Evolutionary conservation across 2,113 vertebrate species (phyloP), one percentile per base, ranked within the genome.

Genomic region (Pholis gunnellus): DNA sequence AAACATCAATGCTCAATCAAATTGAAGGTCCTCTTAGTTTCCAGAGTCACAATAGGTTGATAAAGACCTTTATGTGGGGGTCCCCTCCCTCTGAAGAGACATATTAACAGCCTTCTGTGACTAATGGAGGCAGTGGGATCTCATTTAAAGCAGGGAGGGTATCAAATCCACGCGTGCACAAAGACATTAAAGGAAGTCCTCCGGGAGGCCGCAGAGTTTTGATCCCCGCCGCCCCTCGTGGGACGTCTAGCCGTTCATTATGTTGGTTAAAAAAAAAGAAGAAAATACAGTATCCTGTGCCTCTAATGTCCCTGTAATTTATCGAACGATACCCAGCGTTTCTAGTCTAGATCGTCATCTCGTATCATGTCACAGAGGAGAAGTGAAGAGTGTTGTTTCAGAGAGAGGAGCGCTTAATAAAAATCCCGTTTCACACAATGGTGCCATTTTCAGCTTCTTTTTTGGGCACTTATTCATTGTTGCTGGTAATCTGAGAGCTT

Each of bases 41-140:
- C 59, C 72, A 38, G 59, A 78, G 64, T 31, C 63, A 84, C 81
- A 86, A 84, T 79, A 38, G 78, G 50, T 27, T 9, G 68, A 25
- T 75, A 72, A 69, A 18, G 36, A 75, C 50, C 64, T 90, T 72
- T 31, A 52, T 83, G 52, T 66, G 61, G 54, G 42, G 46, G 54
- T 82, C 81, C 56, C 82, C 84, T 74, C 84, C 81, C 79, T 84
- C 75, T 83, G 82, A 40, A 36, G 80, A 79, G 84, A 81, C 87
- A 72, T 78, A 87, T 85, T 91, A 88, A 83, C 81, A 20, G 84
- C 73, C 89, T 22, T 72, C 72, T 93, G 85, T 81, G 81, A 74
- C 87, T 89, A 91, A 89, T 89, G 83, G 91, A 85, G 85, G 85
- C 82, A 84, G 81, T 68, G 75, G 78, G 77, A 83, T 89, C 91